A percentile compares a stretch with the other conserved stretches of the same genome.
Conservation (phyloP, 2,113 vertebrate species). For the Oryzias curvinotus region DNA sequence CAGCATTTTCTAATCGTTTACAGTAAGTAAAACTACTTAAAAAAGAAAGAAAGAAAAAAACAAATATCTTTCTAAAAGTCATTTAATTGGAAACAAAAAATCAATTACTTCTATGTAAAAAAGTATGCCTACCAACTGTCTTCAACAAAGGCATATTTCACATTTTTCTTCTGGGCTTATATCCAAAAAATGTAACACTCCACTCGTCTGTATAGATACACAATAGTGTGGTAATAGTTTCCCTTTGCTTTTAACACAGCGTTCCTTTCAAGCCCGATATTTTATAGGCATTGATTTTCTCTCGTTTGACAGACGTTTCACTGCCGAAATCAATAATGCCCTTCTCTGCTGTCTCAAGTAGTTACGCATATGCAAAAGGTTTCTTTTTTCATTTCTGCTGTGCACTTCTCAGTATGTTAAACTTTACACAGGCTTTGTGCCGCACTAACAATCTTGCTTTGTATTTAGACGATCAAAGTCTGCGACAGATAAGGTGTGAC, state of each 20-base stretch:
- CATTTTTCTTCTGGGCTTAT: background rate
- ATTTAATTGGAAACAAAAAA: no score
- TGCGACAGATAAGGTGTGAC: constrained; percentile 20
- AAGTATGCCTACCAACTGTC: no score
- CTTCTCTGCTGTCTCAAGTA: constrained; percentile 15
- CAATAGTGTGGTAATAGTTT: background rate
- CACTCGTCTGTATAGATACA: background rate
- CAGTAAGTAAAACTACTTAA: no score
- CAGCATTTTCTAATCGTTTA: background rate
- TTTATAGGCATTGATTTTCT: constrained; percentile 34
- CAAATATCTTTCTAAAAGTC: no score
- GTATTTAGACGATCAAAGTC: constrained; percentile 20
- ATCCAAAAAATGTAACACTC: background rate
- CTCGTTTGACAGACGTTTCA: constrained; percentile 19
- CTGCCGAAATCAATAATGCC: constrained; percentile 35
- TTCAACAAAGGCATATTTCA: no score
- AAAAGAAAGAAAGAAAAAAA: no score
- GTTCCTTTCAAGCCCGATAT: constrained; percentile 17
- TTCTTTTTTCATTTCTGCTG: constrained; percentile 10
- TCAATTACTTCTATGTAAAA: no score
- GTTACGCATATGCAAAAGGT: background rate
- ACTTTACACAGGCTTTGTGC: background rate
- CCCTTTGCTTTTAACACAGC: constrained; percentile 3
- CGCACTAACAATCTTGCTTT: constrained; percentile 14
- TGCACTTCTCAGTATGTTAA: constrained; percentile 9